phyloP scores from a whole-genome alignment of 2,888 invertebrate genomes.

The Synanthedon formicaeformis region DNA sequence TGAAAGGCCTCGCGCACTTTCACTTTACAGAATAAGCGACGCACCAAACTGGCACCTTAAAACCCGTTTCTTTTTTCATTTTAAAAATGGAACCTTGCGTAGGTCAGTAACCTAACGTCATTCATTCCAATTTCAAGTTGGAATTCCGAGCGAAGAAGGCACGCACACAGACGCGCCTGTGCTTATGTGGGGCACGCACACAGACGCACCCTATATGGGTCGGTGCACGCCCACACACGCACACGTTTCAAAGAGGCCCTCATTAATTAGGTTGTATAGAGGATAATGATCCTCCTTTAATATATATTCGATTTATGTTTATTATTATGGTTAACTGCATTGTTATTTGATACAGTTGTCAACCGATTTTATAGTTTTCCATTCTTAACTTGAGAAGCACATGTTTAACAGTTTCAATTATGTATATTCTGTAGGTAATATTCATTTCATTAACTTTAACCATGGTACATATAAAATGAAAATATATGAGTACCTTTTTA shows the following conservation, averaged over 20 bases:
- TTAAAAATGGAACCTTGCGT: conserved; percentile 32
- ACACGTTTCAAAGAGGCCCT: conserved; percentile 1
- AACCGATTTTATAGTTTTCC: no score
- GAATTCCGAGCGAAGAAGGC: conserved; percentile 60
- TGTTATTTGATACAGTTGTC: no score
- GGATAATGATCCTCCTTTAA: background rate
- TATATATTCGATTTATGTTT: background rate
- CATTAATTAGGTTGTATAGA: background rate
- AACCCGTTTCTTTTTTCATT: background rate
- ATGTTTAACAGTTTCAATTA: no score
- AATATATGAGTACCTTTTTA: no score
- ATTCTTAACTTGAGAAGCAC: no score
- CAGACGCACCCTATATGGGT: conserved; percentile 2
- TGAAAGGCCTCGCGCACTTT: no score
- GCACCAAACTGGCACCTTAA: background rate
- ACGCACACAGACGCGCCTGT: conserved; percentile 43
- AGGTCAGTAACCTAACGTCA: conserved; percentile 66
- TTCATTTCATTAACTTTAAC: no score
- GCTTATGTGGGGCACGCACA: conserved; percentile 47
- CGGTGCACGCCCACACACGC: conserved; percentile 1
- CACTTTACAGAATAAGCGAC: background rate
- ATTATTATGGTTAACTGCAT: background rate
- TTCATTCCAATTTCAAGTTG: conserved; percentile 67
- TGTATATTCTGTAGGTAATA: no score
- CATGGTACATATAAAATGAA: no score